phyloP scores from a whole-genome alignment of 1,140 invertebrate species.

The Lerema accius region DNA sequence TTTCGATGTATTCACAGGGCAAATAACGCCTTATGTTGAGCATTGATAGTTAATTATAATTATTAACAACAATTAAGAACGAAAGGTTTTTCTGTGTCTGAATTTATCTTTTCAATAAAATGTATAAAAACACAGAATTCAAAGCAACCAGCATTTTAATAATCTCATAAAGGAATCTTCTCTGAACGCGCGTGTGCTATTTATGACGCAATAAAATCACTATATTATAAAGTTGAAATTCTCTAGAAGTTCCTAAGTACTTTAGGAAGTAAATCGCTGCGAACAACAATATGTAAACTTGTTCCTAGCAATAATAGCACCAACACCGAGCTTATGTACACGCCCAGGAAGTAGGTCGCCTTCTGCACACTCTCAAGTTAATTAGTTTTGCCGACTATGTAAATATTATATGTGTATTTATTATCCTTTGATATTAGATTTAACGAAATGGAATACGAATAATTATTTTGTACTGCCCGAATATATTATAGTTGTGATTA shows the following conservation, averaged over 20 bases:
- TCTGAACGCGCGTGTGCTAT: background rate
- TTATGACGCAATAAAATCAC: constrained; percentile 17
- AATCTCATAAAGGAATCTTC: background rate
- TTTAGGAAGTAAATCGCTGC: constrained; percentile 15
- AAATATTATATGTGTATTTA: background rate
- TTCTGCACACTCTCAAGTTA: constrained; percentile 25
- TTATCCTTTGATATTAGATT: background rate
- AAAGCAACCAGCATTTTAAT: no score
- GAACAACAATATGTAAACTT: constrained; percentile 27
- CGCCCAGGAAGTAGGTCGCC: constrained; percentile 42
- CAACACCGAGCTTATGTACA: constrained; percentile 33
- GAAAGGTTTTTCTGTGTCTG: no score
- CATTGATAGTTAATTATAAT: no score
- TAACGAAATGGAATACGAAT: background rate
- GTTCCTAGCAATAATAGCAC: constrained; percentile 34
- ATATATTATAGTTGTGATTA: no score
- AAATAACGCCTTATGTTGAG: no score
- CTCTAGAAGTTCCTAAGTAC: constrained; percentile 1
- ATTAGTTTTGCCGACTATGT: constrained; percentile 34
- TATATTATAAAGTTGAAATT: constrained; percentile 27
- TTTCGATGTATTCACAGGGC: no score
- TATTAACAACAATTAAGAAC: no score
- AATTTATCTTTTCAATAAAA: no score
- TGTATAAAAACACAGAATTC: no score
- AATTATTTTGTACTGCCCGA: no score